phyloP scores from a whole-genome alignment of 2,797 vertebrate species.

The Perdix hodgsoniae region DNA sequence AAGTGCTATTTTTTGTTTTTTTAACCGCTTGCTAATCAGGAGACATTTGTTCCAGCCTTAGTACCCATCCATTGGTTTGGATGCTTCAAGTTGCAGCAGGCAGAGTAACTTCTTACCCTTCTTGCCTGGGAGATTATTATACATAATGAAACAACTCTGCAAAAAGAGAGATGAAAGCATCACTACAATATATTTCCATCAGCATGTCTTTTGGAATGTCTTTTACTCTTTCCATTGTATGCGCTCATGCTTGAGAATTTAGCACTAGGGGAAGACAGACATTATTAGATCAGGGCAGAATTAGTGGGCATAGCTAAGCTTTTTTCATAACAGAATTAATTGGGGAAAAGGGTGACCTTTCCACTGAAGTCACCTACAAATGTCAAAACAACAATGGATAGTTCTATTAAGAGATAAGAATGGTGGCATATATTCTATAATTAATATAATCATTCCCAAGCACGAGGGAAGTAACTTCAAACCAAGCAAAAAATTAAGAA shows the following conservation, averaged over 20 bases:
- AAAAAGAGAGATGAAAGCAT: background rate
- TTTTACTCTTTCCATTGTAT: background rate
- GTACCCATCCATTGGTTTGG: background rate
- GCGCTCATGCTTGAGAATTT: background rate
- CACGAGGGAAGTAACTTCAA: background rate
- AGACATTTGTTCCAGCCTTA: background rate
- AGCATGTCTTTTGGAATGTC: background rate
- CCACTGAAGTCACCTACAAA: background rate
- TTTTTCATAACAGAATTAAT: background rate
- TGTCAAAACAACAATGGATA: background rate
- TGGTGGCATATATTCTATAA: background rate
- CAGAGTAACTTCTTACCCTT: background rate
- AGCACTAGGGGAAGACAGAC: background rate
- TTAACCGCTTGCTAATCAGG: background rate
- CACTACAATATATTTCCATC: background rate
- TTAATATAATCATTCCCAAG: background rate
- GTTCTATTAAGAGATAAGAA: background rate
- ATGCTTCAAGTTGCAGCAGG: background rate
- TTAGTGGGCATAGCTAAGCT: background rate
- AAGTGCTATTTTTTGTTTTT: background rate
- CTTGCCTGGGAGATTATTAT: background rate
- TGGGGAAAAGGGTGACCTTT: background rate
- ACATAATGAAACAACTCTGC: background rate
- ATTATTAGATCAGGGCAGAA: background rate
- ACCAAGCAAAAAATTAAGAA: background rate